These are phyloP conservation scores for Etheostoma cragini DNA, from an alignment of 2,113 vertebrate genomes.

Conservation along the genomic window DNA sequence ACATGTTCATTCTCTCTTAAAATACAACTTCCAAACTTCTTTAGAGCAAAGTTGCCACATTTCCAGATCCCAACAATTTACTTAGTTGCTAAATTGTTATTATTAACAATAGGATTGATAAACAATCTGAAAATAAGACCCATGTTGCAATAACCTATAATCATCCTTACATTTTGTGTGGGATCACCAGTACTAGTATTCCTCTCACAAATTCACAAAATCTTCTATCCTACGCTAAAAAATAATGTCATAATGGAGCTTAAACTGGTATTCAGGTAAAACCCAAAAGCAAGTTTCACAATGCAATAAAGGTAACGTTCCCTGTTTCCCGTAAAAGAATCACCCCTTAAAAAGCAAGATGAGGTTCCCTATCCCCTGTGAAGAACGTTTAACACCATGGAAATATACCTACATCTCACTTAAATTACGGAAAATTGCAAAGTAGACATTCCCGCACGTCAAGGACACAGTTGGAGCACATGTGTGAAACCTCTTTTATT, in stretches of 20 bases:
- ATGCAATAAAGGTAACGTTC: neutral
- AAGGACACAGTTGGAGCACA: conserved; percentile 78
- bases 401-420: conserved; percentile 57
- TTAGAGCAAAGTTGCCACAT: neutral
- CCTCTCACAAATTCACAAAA: too few species aligned
- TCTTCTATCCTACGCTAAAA: too few species aligned
- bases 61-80: neutral
- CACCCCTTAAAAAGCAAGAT: conserved; percentile 25
- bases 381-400: conserved; percentile 44
- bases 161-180: neutral
- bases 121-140: neutral
- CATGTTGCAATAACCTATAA: neutral
- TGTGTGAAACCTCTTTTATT: conserved; percentile 77
- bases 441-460: conserved; percentile 75
- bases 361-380: conserved; percentile 9
- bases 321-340: conserved; percentile 1
- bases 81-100: neutral
- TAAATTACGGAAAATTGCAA: conserved; percentile 72
- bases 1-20: neutral
- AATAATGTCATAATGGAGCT: neutral
- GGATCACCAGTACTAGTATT: neutral
- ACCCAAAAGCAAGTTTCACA: neutral
- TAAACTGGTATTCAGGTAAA: neutral
- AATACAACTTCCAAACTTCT: neutral
- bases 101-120: neutral